Conservation (phyloP, 2,113 vertebrate genomes). For the Apodemus sylvaticus region DNA sequence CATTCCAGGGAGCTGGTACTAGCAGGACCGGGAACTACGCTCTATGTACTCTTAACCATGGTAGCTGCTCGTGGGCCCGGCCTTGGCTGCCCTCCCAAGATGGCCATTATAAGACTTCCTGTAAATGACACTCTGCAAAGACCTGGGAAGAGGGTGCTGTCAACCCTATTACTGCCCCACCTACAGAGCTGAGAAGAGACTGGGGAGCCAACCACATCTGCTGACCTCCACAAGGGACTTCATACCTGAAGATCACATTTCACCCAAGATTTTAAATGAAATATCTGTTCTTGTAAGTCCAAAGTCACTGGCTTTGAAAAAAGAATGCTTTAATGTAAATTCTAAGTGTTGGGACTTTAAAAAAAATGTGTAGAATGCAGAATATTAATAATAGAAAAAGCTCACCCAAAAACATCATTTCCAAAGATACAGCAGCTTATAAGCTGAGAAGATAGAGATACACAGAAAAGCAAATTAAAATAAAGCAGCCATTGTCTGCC, state of each 20-base stretch:
- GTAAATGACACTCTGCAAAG: background rate
- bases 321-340: conserved; percentile 25
- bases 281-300: conserved; percentile 5
- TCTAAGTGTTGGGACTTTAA: conserved; percentile 17
- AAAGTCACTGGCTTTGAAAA: background rate
- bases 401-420: background rate
- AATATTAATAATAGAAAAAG: conserved; percentile 40
- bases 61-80: background rate
- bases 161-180: background rate
- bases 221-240: background rate
- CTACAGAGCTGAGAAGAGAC: background rate
- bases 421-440: conserved; percentile 12
- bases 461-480: conserved; percentile 34
- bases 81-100: background rate
- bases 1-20: background rate
- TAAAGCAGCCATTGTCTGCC: background rate
- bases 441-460: background rate
- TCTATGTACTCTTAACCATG: background rate
- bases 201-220: background rate
- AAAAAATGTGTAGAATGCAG: conserved; percentile 32
- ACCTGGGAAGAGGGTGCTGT: background rate
- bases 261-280: conserved; percentile 18
- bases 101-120: conserved; percentile 35
- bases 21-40: background rate
- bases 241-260: background rate